Evolutionary conservation across 2,888 invertebrate species (phyloP).

Genomic region (Neoscelio sp.): DNA sequence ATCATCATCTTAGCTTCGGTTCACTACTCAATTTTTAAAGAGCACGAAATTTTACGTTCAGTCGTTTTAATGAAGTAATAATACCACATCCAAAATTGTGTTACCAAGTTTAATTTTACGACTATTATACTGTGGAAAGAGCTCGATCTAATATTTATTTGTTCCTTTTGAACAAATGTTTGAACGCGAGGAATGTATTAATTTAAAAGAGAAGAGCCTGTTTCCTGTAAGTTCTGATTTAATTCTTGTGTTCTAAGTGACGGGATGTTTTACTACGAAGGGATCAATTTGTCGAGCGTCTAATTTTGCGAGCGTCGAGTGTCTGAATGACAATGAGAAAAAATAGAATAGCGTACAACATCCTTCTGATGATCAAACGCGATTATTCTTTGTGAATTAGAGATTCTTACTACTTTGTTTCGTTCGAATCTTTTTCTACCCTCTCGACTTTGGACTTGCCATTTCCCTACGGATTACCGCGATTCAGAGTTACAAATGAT

Average conservation of each 20-base stretch:
- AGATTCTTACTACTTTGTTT: slow-evolving; percentile 58
- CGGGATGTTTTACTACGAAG: too few relatives aligned
- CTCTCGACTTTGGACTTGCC: slow-evolving; percentile 54
- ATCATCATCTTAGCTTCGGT: background rate
- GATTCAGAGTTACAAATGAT: slow-evolving; percentile 81
- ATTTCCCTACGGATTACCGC: slow-evolving; percentile 72
- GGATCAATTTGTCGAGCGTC: background rate
- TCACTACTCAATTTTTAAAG: too few relatives aligned
- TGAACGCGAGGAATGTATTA: too few relatives aligned
- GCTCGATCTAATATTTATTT: too few relatives aligned
- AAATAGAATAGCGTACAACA: background rate
- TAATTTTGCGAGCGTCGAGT: background rate
- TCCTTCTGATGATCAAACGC: background rate
- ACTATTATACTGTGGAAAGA: too few relatives aligned
- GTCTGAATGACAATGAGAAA: slow-evolving; percentile 20
- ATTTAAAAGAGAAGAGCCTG: too few relatives aligned
- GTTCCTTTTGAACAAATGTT: too few relatives aligned
- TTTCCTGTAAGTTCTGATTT: too few relatives aligned
- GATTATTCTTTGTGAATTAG: slow-evolving; percentile 42
- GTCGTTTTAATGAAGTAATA: slow-evolving; percentile 54
- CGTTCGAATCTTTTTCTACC: slow-evolving; percentile 59
- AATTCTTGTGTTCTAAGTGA: too few relatives aligned
- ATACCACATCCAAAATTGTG: too few relatives aligned
- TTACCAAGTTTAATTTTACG: too few relatives aligned
- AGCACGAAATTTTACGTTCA: too few relatives aligned